Conservation (phyloP, 2,797 vertebrate species). For the Silurus lanzhouensis region DNA sequence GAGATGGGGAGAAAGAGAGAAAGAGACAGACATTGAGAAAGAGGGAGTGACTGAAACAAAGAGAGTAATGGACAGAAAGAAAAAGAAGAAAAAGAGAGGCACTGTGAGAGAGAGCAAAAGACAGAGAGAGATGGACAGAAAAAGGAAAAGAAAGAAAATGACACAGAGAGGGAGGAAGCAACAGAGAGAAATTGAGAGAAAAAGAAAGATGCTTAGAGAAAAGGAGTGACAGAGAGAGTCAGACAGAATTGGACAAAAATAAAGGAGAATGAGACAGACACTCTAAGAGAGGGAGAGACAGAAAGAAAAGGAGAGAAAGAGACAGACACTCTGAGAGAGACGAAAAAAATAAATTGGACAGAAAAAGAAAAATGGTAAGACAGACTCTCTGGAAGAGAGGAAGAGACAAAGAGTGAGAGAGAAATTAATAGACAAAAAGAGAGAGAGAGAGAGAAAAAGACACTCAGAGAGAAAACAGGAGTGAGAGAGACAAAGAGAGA, state of each 20-base stretch:
- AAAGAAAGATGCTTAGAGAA: not conserved
- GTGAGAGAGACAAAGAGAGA: not conserved
- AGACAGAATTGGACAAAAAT: no score
- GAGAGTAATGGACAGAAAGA: slow-evolving; percentile 19
- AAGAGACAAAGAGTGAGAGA: no score
- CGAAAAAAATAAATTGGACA: not conserved
- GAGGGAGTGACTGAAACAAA: slow-evolving; percentile 48
- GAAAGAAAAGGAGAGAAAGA: slow-evolving; percentile 18
- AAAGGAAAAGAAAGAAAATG: not conserved
- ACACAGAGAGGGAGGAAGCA: slow-evolving; percentile 45
- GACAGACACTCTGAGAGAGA: not conserved
- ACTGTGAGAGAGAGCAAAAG: slow-evolving; percentile 38
- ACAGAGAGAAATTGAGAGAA: not conserved
- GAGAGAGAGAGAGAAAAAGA: no score
- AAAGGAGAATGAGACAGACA: slow-evolving; percentile 60
- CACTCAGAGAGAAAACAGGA: slow-evolving; percentile 51
- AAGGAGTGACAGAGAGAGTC: no score
- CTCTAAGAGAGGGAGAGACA: no score
- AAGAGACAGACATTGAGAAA: slow-evolving; percentile 60
- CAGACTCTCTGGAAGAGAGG: not conserved
- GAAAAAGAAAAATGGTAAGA: not conserved
- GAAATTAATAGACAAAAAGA: no score
- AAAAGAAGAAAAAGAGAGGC: slow-evolving; percentile 38
- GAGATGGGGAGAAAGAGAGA: slow-evolving; percentile 53
- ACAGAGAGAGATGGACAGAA: slow-evolving; percentile 56